Percentiles rank a stretch among this genome's conserved stretches.
Evolutionary conservation across 2,797 vertebrate species (phyloP).

Genomic region (Rhabdomys pumilio): DNA sequence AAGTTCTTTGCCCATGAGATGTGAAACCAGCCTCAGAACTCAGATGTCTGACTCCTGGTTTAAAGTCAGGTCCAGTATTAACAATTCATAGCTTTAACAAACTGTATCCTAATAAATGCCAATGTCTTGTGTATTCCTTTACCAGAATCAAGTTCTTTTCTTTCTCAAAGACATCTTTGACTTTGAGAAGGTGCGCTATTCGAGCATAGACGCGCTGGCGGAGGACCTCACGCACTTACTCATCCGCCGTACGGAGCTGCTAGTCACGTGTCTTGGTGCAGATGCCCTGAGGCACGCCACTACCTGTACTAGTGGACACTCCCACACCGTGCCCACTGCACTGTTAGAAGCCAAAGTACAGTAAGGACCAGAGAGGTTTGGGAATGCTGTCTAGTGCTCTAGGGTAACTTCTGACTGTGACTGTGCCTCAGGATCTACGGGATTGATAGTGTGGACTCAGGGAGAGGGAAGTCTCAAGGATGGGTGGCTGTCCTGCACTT

Average conservation of each 20-base stretch:
- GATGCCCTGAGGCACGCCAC: conserved; percentile 88
- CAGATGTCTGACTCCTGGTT: background rate
- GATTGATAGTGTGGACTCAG: conserved; percentile 85
- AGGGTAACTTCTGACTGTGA: conserved; percentile 51
- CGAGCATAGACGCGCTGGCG: conserved; percentile 92
- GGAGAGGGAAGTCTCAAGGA: conserved; percentile 78
- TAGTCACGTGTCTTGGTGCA: conserved; percentile 92
- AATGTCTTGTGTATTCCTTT: background rate
- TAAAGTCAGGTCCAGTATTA: background rate
- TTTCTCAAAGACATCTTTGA: conserved; percentile 99
- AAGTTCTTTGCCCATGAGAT: background rate
- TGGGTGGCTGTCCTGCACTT: conserved; percentile 70
- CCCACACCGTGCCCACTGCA: conserved; percentile 86
- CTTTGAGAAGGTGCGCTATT: conserved; percentile 97
- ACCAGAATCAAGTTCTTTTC: conserved; percentile 95
- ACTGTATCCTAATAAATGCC: conserved; percentile 31
- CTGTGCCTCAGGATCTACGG: conserved; percentile 40
- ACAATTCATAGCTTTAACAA: background rate
- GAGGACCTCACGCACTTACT: conserved; percentile 95
- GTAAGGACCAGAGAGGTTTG: conserved; percentile 74
- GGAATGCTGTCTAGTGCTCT: conserved; percentile 3
- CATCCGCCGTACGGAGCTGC: conserved; percentile 93
- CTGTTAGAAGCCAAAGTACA: conserved; percentile 91
- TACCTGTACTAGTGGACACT: conserved; percentile 84
- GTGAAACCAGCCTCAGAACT: background rate